Base-by-base conservation (phyloP, 2,113 vertebrate species). In the Psephotus haematonotus region DNA sequence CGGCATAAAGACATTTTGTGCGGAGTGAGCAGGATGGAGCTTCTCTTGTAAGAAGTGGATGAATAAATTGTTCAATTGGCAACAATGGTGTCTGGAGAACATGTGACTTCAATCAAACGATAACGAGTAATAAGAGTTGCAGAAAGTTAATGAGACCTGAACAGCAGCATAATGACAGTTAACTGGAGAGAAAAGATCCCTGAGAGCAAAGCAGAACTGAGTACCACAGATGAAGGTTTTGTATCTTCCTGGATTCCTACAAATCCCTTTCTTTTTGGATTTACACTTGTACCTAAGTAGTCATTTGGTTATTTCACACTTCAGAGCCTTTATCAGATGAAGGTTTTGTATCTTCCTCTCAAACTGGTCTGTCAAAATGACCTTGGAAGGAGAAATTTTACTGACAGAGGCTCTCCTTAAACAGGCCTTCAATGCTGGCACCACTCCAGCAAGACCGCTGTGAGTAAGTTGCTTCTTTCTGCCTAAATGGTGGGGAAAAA, bases 141-240 rank as follows among this genome's bases (percentile, higher is more conserved):
- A 95, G 94, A 96, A 90, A 88, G 60, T 44, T 86, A 55, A 44
- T 35, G 76, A 90, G 76, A 83, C 60, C 59, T 92, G 92, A 96
- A 53, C 71, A 93, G 71, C 88, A 90, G 59, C 65, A 91, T 50
- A 74, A 93, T 69, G 86, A 94, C 83, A 88, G 71, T 93, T 80
- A 88, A 96, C 50, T 84, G 93, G 92, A 94, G 85, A 78, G 68
- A 94, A 75, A 35, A 90, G 37, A 79, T 87, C 78, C 84, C 82
- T 84, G 75, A 94, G 68, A 81, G 35, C 88, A 92, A 90, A 78
- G 43, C 55, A 84, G 71, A 93, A 90, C 2, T 43, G 49, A 91
- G 17, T 76, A 82, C 39, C 44, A 16, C 16, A 49, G 88, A 76
- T 19, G 2, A 77, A 81, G 24, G 49, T 12, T 92, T 62, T 69